These are phyloP conservation scores for Embiotoca jacksoni DNA, from an alignment of 2,113 vertebrate genomes.

Conservation along the genomic window DNA sequence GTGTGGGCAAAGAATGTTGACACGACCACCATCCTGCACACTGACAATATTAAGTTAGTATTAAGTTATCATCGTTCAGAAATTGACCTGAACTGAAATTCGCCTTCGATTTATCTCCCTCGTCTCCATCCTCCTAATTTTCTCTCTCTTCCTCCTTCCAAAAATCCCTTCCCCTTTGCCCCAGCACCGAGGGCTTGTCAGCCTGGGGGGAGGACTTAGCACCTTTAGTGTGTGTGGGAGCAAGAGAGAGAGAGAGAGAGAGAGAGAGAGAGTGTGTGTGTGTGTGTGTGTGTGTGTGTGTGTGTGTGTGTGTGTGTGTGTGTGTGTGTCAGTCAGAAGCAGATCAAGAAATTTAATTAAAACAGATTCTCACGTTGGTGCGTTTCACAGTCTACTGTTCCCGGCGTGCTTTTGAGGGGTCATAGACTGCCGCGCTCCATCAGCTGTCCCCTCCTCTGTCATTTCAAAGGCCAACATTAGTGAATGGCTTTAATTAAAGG, in stretches of 20 bases:
- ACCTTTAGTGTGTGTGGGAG: slow-evolving; percentile 26
- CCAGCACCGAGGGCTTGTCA: slow-evolving; percentile 40
- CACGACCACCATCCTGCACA: slow-evolving; percentile 1
- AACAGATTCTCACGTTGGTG: slow-evolving; percentile 34
- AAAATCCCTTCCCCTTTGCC: slow-evolving; percentile 55
- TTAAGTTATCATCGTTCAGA: slow-evolving; percentile 48
- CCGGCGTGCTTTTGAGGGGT: slow-evolving; percentile 8
- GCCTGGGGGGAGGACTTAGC: slow-evolving; percentile 54
- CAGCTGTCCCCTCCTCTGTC: background rate
- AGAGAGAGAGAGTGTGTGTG: background rate
- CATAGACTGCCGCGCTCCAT: slow-evolving; percentile 31
- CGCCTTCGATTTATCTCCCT: slow-evolving; percentile 37
- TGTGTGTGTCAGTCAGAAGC: slow-evolving; percentile 20
- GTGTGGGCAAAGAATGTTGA: background rate
- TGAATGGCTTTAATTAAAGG: slow-evolving; percentile 26
- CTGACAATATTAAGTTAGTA: slow-evolving; percentile 54
- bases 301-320: background rate
- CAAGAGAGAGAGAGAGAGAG: too few species aligned
- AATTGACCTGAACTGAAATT: slow-evolving; percentile 55
- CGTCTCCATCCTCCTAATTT: background rate
- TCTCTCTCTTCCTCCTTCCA: background rate
- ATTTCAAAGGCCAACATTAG: slow-evolving; percentile 21
- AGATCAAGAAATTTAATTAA: slow-evolving; percentile 60
- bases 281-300: background rate
- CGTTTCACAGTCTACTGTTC: background rate